phyloP scores from a whole-genome alignment of 2,888 invertebrate species.

The Phlogophora meticulosa region DNA sequence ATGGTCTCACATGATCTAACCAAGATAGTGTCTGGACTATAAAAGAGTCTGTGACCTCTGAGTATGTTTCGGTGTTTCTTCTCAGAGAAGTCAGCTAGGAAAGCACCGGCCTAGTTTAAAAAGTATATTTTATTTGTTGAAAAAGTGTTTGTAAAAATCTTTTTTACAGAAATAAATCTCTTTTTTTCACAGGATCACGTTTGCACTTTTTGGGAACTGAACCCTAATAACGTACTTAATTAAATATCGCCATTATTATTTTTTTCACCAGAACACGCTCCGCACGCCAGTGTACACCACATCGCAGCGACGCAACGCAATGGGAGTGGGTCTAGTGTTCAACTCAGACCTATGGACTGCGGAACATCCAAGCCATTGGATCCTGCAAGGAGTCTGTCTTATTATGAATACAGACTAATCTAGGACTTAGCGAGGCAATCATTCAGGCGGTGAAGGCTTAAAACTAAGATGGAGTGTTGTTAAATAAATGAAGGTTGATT shows the following conservation, averaged over 20 bases:
- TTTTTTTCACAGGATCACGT: too few species aligned
- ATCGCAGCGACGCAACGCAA: slow-evolving; percentile 96
- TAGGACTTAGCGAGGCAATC: background rate
- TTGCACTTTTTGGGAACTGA: too few species aligned
- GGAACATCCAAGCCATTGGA: slow-evolving; percentile 97
- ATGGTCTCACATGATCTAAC: too few species aligned
- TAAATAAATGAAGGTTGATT: background rate
- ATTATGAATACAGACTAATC: slow-evolving; percentile 95
- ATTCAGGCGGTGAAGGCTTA: background rate
- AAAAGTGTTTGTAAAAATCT: too few species aligned
- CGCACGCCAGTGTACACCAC: slow-evolving; percentile 97
- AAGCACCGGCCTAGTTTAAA: too few species aligned
- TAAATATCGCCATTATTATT: background rate
- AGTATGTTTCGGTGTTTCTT: too few species aligned
- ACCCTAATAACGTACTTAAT: too few species aligned
- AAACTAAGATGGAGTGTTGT: background rate
- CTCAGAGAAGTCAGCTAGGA: too few species aligned
- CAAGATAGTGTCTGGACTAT: too few species aligned
- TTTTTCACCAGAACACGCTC: slow-evolving; percentile 94
- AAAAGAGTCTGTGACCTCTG: too few species aligned
- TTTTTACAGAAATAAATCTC: too few species aligned
- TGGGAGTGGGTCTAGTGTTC: slow-evolving; percentile 97
- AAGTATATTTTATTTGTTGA: too few species aligned
- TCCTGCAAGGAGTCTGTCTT: slow-evolving; percentile 97
- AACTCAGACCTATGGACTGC: slow-evolving; percentile 96